Percentiles rank a stretch among this genome's conserved stretches.
Conservation (phyloP, 1,140 invertebrate species). For the Halictus rubicundus region DNA sequence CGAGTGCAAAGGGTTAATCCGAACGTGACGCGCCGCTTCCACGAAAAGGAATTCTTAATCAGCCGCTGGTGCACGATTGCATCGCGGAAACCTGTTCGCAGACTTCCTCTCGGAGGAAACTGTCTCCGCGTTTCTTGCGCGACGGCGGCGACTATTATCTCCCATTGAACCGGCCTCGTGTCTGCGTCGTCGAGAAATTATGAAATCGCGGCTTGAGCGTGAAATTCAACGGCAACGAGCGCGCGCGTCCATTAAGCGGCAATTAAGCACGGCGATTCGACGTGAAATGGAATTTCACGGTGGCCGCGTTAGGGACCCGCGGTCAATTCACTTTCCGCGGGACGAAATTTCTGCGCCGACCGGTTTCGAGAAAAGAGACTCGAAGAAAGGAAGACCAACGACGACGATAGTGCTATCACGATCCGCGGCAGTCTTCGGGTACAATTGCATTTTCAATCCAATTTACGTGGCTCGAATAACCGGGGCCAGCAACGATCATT, state of each 20-base stretch:
- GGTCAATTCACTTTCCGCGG: background rate
- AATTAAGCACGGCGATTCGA: background rate
- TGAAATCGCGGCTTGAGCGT: background rate
- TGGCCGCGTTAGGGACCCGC: background rate
- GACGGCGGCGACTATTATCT: too few relatives aligned
- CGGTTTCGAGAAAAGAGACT: too few relatives aligned
- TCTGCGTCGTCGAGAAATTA: background rate
- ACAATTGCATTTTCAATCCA: constrained; percentile 4
- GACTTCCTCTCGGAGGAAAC: too few relatives aligned
- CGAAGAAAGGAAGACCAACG: background rate
- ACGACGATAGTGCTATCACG: background rate
- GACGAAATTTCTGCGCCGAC: background rate
- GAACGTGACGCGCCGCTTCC: background rate
- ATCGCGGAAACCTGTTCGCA: too few relatives aligned
- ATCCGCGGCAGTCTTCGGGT: background rate
- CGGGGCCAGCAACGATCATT: background rate
- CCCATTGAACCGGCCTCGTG: too few relatives aligned
- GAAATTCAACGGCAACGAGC: background rate
- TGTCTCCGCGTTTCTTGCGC: too few relatives aligned
- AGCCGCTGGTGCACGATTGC: too few relatives aligned
- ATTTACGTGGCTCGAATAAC: background rate
- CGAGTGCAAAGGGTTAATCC: background rate
- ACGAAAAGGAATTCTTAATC: background rate
- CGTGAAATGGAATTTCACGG: background rate
- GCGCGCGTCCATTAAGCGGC: background rate